phyloP scores from a whole-genome alignment of 2,797 vertebrate genomes.

The Hipposideros larvatus region DNA sequence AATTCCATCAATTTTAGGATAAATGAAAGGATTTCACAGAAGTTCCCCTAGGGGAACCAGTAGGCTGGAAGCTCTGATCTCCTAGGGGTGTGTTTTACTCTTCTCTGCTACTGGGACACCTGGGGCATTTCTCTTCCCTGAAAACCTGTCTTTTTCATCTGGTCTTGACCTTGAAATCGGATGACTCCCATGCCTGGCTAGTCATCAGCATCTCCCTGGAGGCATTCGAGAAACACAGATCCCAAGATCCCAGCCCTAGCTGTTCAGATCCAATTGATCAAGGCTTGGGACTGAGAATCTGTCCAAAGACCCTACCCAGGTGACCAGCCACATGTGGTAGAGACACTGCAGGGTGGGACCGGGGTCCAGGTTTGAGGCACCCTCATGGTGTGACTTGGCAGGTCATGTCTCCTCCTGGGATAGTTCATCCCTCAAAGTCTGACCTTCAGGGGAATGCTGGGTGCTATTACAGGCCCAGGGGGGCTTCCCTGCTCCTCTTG shows the following conservation, averaged over 20 bases:
- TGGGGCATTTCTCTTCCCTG: neutral
- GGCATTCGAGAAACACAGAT: neutral
- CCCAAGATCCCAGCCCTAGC: neutral
- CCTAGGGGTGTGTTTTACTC: neutral
- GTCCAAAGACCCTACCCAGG: neutral
- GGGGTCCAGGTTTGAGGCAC: no score
- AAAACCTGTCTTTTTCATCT: neutral
- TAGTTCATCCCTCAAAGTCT: neutral
- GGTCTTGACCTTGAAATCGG: neutral
- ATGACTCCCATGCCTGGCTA: neutral
- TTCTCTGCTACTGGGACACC: neutral
- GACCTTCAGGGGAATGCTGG: neutral
- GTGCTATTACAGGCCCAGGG: accelerated
- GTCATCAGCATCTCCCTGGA: neutral
- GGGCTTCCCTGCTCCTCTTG: accelerated
- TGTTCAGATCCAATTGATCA: neutral
- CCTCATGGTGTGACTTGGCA: accelerated
- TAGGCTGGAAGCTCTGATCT: neutral
- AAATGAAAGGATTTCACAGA: constrained; percentile 1
- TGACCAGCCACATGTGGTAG: neutral
- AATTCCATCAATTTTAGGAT: neutral
- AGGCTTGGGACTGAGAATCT: neutral
- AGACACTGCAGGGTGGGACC: accelerated
- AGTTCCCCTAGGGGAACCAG: neutral
- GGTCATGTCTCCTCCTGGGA: neutral